These are phyloP conservation scores for Oscheius sp. DNA, from an alignment of 2,888 invertebrate species.

Conservation along the genomic window DNA sequence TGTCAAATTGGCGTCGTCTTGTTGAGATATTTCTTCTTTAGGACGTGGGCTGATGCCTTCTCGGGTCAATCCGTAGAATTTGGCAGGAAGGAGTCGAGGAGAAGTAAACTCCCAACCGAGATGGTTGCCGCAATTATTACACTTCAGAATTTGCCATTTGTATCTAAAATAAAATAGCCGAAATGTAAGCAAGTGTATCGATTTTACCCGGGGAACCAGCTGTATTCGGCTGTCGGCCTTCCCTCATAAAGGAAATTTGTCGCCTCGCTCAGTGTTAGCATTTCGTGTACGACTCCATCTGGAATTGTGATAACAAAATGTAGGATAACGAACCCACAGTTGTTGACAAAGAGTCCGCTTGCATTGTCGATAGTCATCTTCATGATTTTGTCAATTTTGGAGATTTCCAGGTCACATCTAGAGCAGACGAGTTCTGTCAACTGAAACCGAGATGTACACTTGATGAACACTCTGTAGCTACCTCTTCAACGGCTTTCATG, in stretches of 20 bases:
- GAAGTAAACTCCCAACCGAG: conserved; percentile 38
- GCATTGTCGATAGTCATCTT: conserved; percentile 27
- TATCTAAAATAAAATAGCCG: conserved; percentile 13
- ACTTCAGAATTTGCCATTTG: conserved; percentile 37
- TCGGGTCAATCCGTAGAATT: conserved; percentile 25
- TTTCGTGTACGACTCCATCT: conserved; percentile 29
- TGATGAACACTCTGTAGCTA: not conserved
- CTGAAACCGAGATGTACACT: not conserved
- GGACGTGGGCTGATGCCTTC: not conserved
- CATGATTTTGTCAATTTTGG: conserved; percentile 25
- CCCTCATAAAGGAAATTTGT: not conserved
- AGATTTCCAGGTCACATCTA: conserved; percentile 2
- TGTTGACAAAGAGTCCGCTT: conserved; percentile 23
- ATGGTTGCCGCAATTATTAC: conserved; percentile 7
- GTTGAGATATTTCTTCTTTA: not conserved
- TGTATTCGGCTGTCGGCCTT: conserved; percentile 13
- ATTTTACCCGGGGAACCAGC: conserved; percentile 28
- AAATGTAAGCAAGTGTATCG: not conserved
- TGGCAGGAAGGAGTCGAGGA: not conserved
- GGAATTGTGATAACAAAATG: not conserved
- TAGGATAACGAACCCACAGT: not conserved
- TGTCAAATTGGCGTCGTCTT: not conserved
- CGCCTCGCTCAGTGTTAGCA: conserved; percentile 18
- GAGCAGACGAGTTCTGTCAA: conserved; percentile 12
- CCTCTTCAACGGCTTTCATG: conserved; percentile 7